phyloP scores from a whole-genome alignment of 2,888 invertebrate species.

The Coremacera marginata region DNA sequence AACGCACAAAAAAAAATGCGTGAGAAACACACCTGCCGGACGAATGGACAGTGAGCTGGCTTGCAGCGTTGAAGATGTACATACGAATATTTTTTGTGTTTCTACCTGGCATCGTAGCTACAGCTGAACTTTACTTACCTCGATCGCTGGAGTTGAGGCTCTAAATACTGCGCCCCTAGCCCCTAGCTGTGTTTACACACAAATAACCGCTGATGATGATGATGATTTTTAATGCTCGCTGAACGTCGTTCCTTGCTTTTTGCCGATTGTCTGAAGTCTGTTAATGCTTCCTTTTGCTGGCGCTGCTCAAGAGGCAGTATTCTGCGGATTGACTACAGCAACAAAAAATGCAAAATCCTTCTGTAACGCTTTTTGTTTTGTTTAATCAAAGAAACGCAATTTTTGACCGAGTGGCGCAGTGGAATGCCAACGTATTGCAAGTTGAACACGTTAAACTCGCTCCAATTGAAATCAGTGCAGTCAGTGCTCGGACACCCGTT shows the following conservation, averaged over 20 bases:
- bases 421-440: neutral
- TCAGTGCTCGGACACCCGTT: neutral
- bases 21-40: conserved; percentile 55
- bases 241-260: neutral
- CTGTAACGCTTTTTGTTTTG: neutral
- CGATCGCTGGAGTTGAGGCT: conserved; percentile 10
- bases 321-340: neutral
- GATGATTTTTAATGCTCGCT: neutral
- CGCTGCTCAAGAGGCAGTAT: neutral
- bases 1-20: conserved; percentile 46
- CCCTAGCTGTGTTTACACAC: conserved; percentile 45
- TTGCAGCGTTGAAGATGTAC: conserved; percentile 6
- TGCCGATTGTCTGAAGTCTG: neutral
- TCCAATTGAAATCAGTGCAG: conserved; percentile 20
- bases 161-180: conserved; percentile 13
- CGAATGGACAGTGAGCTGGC: conserved; percentile 41
- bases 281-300: neutral
- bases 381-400: neutral
- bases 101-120: conserved; percentile 19
- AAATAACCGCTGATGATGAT: conserved; percentile 28
- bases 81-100: neutral
- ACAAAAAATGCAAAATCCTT: neutral
- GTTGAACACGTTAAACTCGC: conserved; percentile 9
- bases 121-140: neutral
- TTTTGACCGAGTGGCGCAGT: neutral